Base-by-base conservation (phyloP, 2,113 vertebrate genomes). In the Macrotis lagotis region DNA sequence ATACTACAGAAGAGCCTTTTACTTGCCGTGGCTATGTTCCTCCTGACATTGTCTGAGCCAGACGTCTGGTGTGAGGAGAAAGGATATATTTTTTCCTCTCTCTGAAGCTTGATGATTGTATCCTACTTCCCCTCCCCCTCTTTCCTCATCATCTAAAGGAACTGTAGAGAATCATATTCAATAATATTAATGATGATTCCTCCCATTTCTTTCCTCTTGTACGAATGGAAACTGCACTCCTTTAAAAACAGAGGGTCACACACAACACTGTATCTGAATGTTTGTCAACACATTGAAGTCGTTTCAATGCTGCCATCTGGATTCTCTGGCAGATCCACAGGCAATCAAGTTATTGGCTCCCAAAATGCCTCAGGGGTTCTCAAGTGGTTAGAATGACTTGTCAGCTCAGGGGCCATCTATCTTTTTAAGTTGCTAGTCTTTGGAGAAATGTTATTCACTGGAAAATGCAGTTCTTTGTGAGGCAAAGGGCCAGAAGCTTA, bases 321-420 rank as follows among this genome's bases (percentile, higher is more conserved):
- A 90, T 90, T 50, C 48, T 90, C 48, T 90, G 89, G 89, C 89
- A 48, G 48, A 48, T 90, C 48, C 89, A 50, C 89, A 48, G 48
- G 89, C 89, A 49, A 90, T 90, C 89, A 90, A 49, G 89, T 90
- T 44, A 48, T 28, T 49, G 48, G 89, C 25, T 90, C 89, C 89
- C 89, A 83, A 83, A 83, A 83, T 83, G 66, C 66, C 66, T 83
- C 66, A 83, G 66, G 89, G 89, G 89, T 90, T 90, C 89, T 90
- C 48, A 49, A 83, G 89, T 48, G 48, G 3, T 90, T 48, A 90
- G 89, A 49, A 50, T 31, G 48, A 90, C 48, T 90, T 49, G 48
- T 90, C 48, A 90, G 89, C 89, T 49, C 48, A 49, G 48, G 28
- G 10, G 25, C 25, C 47, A 90, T 90, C 48, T 22, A 90, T 90